Evolutionary conservation across 1,140 invertebrate species (phyloP).

Genomic region (Aphaenogaster rudis): DNA sequence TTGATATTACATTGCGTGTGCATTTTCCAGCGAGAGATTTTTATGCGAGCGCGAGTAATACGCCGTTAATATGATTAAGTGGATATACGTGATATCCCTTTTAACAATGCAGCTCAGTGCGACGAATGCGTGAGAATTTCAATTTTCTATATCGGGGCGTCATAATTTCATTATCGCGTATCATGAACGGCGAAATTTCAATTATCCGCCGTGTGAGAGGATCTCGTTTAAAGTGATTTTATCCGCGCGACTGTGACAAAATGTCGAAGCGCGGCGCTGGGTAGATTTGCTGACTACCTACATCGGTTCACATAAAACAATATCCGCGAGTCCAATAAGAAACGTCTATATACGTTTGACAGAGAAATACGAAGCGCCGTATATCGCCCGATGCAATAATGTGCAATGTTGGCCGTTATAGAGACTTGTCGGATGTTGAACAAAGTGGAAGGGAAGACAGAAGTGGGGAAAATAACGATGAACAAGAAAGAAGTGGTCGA

Average conservation of each 20-base stretch:
- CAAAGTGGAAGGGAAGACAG: slow-evolving; percentile 36
- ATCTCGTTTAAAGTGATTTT: slow-evolving; percentile 61
- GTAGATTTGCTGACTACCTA: slow-evolving; percentile 45
- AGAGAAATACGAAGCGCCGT: slow-evolving; percentile 29
- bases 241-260: slow-evolving; percentile 54
- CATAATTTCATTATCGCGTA: slow-evolving; percentile 63
- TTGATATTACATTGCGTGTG: background rate
- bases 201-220: slow-evolving; percentile 56
- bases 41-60: slow-evolving; percentile 42
- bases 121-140: slow-evolving; percentile 64
- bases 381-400: slow-evolving; percentile 48
- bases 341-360: slow-evolving; percentile 32
- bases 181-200: slow-evolving; percentile 63
- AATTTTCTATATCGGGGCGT: slow-evolving; percentile 58
- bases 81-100: slow-evolving; percentile 52
- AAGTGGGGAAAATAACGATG: slow-evolving; percentile 26
- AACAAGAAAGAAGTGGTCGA: slow-evolving; percentile 24
- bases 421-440: slow-evolving; percentile 40
- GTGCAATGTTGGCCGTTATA: slow-evolving; percentile 44
- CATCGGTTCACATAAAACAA: slow-evolving; percentile 45
- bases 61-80: slow-evolving; percentile 59
- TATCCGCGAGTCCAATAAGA: slow-evolving; percentile 44
- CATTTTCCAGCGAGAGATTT: slow-evolving; percentile 38
- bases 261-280: background rate
- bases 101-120: slow-evolving; percentile 57